Percentiles rank a stretch among this genome's conserved stretches.
phyloP scores from a whole-genome alignment of 1,140 invertebrate genomes.

The Araneus ventricosus region DNA sequence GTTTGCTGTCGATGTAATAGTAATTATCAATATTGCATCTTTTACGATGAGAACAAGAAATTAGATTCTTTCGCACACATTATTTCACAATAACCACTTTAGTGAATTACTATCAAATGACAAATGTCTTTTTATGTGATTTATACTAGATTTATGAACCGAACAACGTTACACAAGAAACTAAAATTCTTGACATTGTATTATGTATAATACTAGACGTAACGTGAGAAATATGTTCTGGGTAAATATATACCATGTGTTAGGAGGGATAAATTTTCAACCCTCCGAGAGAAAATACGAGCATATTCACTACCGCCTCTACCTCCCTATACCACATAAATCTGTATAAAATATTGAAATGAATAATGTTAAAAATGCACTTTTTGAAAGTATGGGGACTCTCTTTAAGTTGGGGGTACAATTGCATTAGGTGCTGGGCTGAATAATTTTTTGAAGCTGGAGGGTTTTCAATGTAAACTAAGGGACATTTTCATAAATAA shows the following conservation, averaged over 20 bases:
- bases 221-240: neutral
- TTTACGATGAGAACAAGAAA: no score
- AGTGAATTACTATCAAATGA: no score
- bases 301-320: neutral
- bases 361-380: neutral
- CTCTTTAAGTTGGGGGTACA: neutral
- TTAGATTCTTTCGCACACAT: no score
- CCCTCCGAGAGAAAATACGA: neutral
- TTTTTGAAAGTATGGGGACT: neutral
- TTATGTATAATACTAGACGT: neutral
- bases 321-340: neutral
- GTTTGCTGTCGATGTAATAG: no score
- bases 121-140: neutral
- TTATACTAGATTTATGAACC: neutral
- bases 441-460: neutral
- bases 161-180: neutral
- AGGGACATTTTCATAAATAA: neutral
- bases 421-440: neutral
- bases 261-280: neutral
- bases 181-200: neutral
- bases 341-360: slow-evolving; percentile 8
- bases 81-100: no score
- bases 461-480: neutral
- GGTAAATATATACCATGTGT: neutral
- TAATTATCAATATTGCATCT: no score